These are phyloP conservation scores for Chironomus riparius DNA, from an alignment of 2,888 invertebrate genomes.

Conservation along the genomic window DNA sequence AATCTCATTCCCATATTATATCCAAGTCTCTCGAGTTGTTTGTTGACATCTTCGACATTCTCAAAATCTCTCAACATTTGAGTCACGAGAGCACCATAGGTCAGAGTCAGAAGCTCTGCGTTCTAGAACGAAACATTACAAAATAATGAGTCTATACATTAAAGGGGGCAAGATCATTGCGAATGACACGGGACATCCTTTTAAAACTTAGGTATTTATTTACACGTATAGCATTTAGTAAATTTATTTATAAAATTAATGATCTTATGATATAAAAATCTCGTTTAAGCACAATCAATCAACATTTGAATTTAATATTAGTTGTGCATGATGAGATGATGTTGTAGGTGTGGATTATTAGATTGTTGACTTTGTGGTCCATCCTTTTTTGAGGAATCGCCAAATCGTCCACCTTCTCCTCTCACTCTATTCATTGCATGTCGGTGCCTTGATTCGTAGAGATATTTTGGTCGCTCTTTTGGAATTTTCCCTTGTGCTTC, in stretches of 20 bases:
- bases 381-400: constrained; percentile 29
- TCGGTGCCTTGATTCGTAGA: constrained; percentile 94
- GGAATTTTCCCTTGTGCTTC: constrained; percentile 94
- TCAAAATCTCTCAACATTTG: constrained; percentile 96
- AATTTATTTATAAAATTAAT: too few species aligned
- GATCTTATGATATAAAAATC: too few species aligned
- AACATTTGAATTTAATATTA: background rate
- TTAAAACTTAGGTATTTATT: background rate
- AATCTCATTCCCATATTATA: constrained; percentile 97
- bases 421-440: constrained; percentile 97
- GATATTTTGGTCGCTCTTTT: constrained; percentile 92
- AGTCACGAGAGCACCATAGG: constrained; percentile 95
- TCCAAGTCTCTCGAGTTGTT: constrained; percentile 89
- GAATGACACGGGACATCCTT: background rate
- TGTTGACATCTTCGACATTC: constrained; percentile 94
- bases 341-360: constrained; percentile 33
- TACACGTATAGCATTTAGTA: background rate
- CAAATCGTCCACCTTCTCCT: constrained; percentile 91
- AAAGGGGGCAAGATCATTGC: background rate
- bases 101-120: constrained; percentile 91
- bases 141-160: constrained; percentile 27
- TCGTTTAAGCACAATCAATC: background rate
- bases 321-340: constrained; percentile 35
- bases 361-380: constrained; percentile 20
- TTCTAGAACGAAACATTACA: constrained; percentile 54